phyloP scores from a whole-genome alignment of 2,113 vertebrate genomes.

The Phrynosoma platyrhinos region DNA sequence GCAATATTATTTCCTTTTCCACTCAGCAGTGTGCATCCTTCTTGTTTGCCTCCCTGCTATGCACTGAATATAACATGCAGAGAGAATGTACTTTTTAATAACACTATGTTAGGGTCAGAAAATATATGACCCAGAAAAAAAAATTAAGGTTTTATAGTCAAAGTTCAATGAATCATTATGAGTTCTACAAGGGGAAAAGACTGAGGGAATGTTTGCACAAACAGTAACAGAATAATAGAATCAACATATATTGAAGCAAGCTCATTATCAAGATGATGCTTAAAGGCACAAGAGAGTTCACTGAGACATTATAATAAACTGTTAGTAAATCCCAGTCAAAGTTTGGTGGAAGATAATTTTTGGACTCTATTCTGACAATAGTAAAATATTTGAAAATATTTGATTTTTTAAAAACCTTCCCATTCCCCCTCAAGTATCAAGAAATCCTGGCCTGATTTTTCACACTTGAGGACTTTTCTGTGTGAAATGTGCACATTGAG shows the following conservation, averaged over 20 bases:
- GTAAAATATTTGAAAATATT: no score
- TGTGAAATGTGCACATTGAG: no score
- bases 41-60: constrained; percentile 7
- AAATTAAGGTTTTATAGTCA: constrained; percentile 36
- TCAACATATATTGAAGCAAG: constrained; percentile 1
- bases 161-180: constrained; percentile 38
- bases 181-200: constrained; percentile 41
- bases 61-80: neutral
- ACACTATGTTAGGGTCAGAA: constrained; percentile 18
- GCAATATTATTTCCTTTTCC: constrained; percentile 40
- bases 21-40: neutral
- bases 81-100: constrained; percentile 49
- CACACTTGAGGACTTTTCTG: no score
- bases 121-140: constrained; percentile 58
- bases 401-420: no score
- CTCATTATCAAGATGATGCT: neutral
- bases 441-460: no score
- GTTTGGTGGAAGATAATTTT: neutral
- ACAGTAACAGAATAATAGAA: constrained; percentile 24
- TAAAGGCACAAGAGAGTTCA: neutral
- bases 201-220: constrained; percentile 38
- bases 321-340: neutral
- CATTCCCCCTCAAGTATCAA: no score
- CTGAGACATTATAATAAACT: constrained; percentile 5
- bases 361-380: no score